Evolutionary conservation across 2,113 vertebrate genomes (phyloP).

Genomic region (Corythornis cristatus): DNA sequence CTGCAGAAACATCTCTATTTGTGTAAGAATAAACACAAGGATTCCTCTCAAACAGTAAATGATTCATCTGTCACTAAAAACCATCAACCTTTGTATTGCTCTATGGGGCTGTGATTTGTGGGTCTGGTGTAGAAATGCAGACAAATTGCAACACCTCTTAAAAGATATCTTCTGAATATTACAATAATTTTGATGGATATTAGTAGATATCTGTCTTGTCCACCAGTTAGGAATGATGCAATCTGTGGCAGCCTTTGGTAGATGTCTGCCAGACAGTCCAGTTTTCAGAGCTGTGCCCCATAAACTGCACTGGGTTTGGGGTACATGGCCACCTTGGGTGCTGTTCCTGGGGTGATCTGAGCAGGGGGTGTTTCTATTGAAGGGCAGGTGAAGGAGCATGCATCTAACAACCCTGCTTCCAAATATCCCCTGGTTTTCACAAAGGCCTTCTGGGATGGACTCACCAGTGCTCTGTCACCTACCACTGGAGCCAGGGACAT

Average conservation of each 20-base stretch:
- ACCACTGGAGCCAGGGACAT: neutral
- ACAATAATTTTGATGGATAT: neutral
- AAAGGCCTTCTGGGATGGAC: accelerated
- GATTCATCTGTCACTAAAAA: neutral
- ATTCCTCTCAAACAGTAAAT: neutral
- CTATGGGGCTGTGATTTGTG: neutral
- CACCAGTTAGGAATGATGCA: neutral
- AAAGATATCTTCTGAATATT: neutral
- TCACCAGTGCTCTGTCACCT: accelerated
- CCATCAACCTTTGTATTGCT: neutral
- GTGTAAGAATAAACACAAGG: neutral
- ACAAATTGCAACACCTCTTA: neutral
- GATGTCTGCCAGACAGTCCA: neutral
- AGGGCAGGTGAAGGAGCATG: neutral
- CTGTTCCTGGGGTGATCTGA: neutral
- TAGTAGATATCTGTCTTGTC: neutral
- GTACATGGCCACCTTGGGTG: accelerated
- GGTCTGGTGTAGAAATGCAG: accelerated
- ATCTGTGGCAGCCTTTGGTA: neutral
- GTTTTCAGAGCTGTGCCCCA: neutral
- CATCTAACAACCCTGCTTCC: neutral
- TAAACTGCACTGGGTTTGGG: accelerated
- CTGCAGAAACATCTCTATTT: neutral
- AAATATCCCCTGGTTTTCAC: neutral
- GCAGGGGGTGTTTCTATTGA: neutral